Evolutionary conservation across 2,113 vertebrate species (phyloP), one percentile per base, ranked within the genome.

Genomic region (Ophiodon elongatus): DNA sequence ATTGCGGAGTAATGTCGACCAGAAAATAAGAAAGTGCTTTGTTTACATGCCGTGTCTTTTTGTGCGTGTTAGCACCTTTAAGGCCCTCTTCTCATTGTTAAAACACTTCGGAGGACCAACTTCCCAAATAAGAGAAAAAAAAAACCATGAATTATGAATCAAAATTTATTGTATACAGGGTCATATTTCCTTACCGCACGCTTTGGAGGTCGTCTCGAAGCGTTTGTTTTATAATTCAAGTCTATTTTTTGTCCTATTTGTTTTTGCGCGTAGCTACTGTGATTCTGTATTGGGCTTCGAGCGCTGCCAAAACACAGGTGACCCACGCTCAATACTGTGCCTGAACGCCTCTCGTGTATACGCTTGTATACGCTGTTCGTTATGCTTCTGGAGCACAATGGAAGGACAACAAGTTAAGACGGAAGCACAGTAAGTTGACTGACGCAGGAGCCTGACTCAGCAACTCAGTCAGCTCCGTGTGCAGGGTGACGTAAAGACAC

Each of bases 391-490:
- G 4, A 15, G 31, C 72, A 31, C 17, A 45, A 31, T 31, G 47
- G 60, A 72, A 4, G n/a, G 11, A 73, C 27, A 71, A 45, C 21
- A 37, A 23, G 67, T 29, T 5, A 17, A 29, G 41, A 29, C 23
- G 9, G 31, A 54, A 56, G 29, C 8, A 1, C 3, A 66, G 50
- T 39, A 60, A 25, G 41, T 23, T n/a, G 52, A 71, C 60, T 19
- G 84, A 83, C 43, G 57, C 57, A 82, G 43, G 39, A 80, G 70
- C 8, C 85, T 89, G 88, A 88, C 83, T 86, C 84, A 81, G 88
- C 90, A 71, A 3, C 76, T 60, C 43, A 31, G 54, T 43, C 21
- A 65, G 82, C 60, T 27, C 60, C 2, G 50, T 52, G 47, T 72
- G 82, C 66, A 27, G 21, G 56, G 5, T 84, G 86, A 88, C 50